Evolutionary conservation across 2,888 invertebrate genomes (phyloP), one percentile per base, ranked within the genome.

Genomic region (Melieria picta): DNA sequence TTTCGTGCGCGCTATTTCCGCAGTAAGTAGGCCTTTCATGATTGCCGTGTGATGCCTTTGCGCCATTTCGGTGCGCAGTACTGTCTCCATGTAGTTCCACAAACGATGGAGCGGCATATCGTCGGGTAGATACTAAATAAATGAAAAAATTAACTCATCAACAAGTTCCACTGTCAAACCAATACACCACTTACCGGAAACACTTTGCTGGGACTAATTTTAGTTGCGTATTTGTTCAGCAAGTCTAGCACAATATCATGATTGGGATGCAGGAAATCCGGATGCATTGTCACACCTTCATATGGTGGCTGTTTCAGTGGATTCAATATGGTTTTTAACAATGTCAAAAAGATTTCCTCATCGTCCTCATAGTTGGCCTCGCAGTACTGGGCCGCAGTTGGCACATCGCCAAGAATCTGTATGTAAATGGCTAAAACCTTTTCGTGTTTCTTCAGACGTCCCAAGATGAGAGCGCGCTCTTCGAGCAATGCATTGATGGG

Each of bases 371-470:
- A 92, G 62, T 93, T 91, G 75, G 90, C 91, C 78, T 93, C 91
- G 83, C 97, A 97, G 86, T 97, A 99, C 71, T 91, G 89, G 74
- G 94, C 92, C 0, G 99, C 99, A 82, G 92, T 91, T 5, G 91
- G 88, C 1, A 94, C 90, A 85, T 99, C 94, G 56, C 95, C 92
- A 72, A 99, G 88, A 48, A 96, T 91, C 80, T 95, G 93, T 30
- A 98, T 92, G 85, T 98, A 98, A 81, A 99, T 95, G 1, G 94
- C 92, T 62, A 99, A 88, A 0, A 97, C 97, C 84, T 97, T 94
- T 81, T 97, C 95, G 84, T 99, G 98, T 75, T 94, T 84, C 0
- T 95, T 96, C 43, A 98, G 88, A 79, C 94, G 93, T 0, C 98
- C 98, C 57, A 98, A 88, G 74, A 99, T 93, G n/a, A 99, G 90